Evolutionary conservation across 2,113 vertebrate genomes (phyloP).

Genomic region (Pungitius pungitius): DNA sequence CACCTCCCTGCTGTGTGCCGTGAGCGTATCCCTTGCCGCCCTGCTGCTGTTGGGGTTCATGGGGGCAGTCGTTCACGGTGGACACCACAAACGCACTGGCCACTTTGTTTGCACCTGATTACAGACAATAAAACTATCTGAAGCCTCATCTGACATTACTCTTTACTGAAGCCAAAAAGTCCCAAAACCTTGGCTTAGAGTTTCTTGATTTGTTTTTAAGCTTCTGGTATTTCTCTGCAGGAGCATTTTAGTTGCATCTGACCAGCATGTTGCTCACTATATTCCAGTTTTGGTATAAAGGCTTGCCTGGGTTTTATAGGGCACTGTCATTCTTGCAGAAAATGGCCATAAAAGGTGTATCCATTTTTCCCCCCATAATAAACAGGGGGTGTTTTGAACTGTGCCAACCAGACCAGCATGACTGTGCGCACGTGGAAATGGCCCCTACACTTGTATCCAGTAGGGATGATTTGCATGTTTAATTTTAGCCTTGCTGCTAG

Average conservation of each 20-base stretch:
- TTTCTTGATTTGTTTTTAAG: too few species aligned
- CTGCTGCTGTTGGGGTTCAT: constrained; percentile 40
- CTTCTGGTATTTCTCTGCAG: neutral
- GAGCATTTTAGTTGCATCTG: neutral
- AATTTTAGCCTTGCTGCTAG: constrained; percentile 21
- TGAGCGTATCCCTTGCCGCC: constrained; percentile 21
- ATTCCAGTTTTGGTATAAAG: neutral
- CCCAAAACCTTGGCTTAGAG: neutral
- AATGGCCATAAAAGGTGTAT: constrained; percentile 26
- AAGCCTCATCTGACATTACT: neutral
- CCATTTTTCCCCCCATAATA: neutral
- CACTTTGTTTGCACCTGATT: constrained; percentile 46
- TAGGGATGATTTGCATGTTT: constrained; percentile 44
- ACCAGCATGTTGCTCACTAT: neutral
- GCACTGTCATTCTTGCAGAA: constrained; percentile 25
- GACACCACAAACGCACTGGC: neutral
- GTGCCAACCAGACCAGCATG: neutral
- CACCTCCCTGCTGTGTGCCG: constrained; percentile 26
- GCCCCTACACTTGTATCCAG: neutral
- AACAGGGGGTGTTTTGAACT: neutral
- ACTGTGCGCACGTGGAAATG: neutral
- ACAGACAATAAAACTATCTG: constrained; percentile 51
- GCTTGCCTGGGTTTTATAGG: constrained; percentile 8
- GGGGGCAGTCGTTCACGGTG: constrained; percentile 21
- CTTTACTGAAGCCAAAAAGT: neutral